Evolutionary conservation across 2,888 invertebrate genomes (phyloP).

Genomic region (Latrodectus hesperus): DNA sequence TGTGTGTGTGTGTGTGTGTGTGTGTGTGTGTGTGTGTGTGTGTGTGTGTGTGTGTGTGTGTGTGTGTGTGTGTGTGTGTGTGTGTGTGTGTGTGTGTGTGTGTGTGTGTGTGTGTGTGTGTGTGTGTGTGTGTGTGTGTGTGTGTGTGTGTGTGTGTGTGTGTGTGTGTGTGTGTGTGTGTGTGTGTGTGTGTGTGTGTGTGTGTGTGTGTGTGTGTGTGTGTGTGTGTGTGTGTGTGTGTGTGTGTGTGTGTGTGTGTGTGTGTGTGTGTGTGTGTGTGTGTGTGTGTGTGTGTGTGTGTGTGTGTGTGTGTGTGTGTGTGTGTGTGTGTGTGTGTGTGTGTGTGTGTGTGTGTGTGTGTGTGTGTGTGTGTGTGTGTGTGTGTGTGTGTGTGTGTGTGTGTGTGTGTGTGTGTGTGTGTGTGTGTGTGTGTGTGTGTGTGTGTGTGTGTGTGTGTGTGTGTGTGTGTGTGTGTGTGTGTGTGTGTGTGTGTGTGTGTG

Average conservation of each 20-base stretch:
- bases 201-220: too few species aligned
- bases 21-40: too few species aligned
- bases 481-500: constrained; percentile 13
- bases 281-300: constrained; percentile 13
- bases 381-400: constrained; percentile 4
- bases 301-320: constrained; percentile 13
- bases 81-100: too few species aligned
- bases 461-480: constrained; percentile 13
- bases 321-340: constrained; percentile 11
- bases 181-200: too few species aligned
- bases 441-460: constrained; percentile 13
- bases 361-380: constrained; percentile 4
- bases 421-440: constrained; percentile 13
- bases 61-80: too few species aligned
- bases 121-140: too few species aligned
- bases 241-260: constrained; percentile 13
- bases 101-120: too few species aligned
- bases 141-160: too few species aligned
- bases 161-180: too few species aligned
- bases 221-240: constrained; percentile 3
- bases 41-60: too few species aligned
- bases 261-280: constrained; percentile 13
- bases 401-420: constrained; percentile 13
- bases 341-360: constrained; percentile 1
- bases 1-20: too few species aligned